Base-by-base conservation (phyloP, 2,888 invertebrate species). In the Lithosia quadra region DNA sequence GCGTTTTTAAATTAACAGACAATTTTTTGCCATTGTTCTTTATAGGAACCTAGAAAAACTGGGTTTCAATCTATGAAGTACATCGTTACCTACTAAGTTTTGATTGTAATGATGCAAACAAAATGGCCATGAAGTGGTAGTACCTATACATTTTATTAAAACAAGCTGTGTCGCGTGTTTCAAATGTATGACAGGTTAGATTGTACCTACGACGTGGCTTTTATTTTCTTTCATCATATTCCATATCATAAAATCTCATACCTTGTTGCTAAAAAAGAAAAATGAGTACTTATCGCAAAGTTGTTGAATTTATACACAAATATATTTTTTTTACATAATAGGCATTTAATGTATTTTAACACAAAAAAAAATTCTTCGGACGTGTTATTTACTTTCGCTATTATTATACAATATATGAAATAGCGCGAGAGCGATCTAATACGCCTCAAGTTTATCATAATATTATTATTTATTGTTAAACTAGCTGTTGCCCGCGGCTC, bases 161-260 rank as follows among this genome's bases (percentile, higher is more conserved):
- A 65, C 59, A 24, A 59, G 65, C 58, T 59, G 65, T 33, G 58
- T 59, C 59, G 65, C 65, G 58, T 65, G 58, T 65, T 65, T 49
- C 49, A 10, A 65, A 7, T 33, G 65, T 65, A 59, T 49, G 49
- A 65, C 59, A 65, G 58, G 33, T 58, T 65, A 34, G 58, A 65
- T 33, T 63, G n/a, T 55, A 34, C n/a, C n/a, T n/a, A n/a, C n/a
- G n/a, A n/a, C 33, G 58, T 58, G 53, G 49, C 67, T 61, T 58
- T 69, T 69, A 34, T 65, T 43, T 55, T 24, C 68, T 63, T 69
- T 72, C 62, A 68, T 72, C 68, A 71, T 72, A 67, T 69, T 62
- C 33, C 15, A 49, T 66, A 62, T 67, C 36, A 33, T 55, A 36
- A 28, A 60, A 60, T 57, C 39, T 22, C 28, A 39, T 36, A 34